Percentiles rank a stretch among this genome's conserved stretches.
phyloP scores from a whole-genome alignment of 2,113 vertebrate species.

The Himantopus leucocephalus region DNA sequence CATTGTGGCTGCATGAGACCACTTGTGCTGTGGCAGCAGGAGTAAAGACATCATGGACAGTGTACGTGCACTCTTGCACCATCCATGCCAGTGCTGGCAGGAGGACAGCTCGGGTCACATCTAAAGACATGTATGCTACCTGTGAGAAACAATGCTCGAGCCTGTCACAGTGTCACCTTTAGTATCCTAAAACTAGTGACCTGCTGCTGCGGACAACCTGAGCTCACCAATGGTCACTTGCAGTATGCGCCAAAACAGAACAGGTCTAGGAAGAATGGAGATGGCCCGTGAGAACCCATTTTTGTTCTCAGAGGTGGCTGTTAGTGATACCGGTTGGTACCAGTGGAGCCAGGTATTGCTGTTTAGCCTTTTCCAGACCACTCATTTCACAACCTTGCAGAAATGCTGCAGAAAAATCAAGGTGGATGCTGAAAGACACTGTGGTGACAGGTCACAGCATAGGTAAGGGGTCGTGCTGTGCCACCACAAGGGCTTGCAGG shows the following conservation, averaged over 20 bases:
- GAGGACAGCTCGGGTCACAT: neutral
- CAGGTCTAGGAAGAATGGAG: neutral
- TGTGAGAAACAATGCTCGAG: neutral
- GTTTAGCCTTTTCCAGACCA: neutral
- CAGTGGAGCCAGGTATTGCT: neutral
- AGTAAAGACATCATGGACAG: neutral
- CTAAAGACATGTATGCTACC: fast-evolving
- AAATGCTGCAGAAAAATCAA: neutral
- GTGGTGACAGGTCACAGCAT: neutral
- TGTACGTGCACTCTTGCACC: fast-evolving
- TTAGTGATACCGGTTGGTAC: neutral
- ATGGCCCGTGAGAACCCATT: neutral
- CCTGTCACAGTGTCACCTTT: neutral
- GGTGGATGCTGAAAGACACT: neutral
- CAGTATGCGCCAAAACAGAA: neutral
- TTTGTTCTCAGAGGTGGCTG: neutral
- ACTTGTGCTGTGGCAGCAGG: neutral
- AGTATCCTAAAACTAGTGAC: neutral
- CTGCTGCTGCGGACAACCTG: neutral
- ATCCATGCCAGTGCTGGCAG: neutral
- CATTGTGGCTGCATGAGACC: neutral
- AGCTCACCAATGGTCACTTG: neutral
- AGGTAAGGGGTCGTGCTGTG: neutral
- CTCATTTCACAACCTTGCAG: neutral
- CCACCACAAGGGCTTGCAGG: neutral